Evolutionary conservation across 1,140 invertebrate genomes (phyloP).

Genomic region (Tachypleus tridentatus): DNA sequence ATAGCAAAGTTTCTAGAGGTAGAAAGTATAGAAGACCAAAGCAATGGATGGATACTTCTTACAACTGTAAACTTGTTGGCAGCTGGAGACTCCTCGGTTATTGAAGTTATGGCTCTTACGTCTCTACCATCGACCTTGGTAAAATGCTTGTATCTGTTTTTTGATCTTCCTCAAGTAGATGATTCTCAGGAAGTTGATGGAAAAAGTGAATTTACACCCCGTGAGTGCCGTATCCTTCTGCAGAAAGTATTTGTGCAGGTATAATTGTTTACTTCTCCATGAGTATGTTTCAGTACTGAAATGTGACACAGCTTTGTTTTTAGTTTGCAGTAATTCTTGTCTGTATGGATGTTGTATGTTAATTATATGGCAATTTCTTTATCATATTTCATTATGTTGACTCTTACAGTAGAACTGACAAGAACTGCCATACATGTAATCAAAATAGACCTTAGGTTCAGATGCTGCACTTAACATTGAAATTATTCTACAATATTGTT

Average conservation of each 20-base stretch:
- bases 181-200: slow-evolving; percentile 50
- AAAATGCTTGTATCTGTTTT: slow-evolving; percentile 97
- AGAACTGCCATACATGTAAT: too few relatives aligned
- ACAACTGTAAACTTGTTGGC: slow-evolving; percentile 75
- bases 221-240: slow-evolving; percentile 76
- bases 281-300: too few relatives aligned
- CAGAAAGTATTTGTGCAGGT: slow-evolving; percentile 96
- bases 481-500: too few relatives aligned
- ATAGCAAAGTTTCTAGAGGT: slow-evolving; percentile 94
- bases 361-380: too few relatives aligned
- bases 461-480: too few relatives aligned
- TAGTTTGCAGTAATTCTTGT: too few relatives aligned
- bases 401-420: too few relatives aligned
- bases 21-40: slow-evolving; percentile 54
- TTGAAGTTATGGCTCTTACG: slow-evolving; percentile 88
- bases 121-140: slow-evolving; percentile 94
- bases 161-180: slow-evolving; percentile 67
- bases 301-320: too few relatives aligned
- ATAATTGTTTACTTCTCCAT: slow-evolving; percentile 14
- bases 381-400: too few relatives aligned
- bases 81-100: slow-evolving; percentile 61
- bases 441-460: too few relatives aligned
- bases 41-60: slow-evolving; percentile 92
- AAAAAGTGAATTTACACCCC: slow-evolving; percentile 74
- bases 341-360: too few relatives aligned